These are phyloP conservation scores for Achroia grisella DNA, from an alignment of 1,140 invertebrate species.

Conservation along the genomic window DNA sequence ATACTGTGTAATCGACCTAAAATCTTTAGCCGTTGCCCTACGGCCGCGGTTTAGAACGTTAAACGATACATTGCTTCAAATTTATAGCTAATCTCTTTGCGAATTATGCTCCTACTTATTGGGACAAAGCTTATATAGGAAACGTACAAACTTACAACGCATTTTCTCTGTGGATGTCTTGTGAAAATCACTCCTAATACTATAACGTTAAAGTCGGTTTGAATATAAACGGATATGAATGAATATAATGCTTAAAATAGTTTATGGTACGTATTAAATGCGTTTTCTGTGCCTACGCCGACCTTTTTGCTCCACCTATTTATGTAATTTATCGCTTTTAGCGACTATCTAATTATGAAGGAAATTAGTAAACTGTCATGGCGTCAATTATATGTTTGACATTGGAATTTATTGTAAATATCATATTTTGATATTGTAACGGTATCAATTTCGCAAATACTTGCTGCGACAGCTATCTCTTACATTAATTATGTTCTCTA, in stretches of 20 bases:
- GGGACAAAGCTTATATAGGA: constrained; percentile 8
- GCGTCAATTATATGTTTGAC: too few relatives aligned
- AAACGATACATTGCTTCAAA: constrained; percentile 15
- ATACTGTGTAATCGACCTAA: constrained; percentile 23
- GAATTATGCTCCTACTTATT: constrained; percentile 22
- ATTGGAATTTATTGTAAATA: too few relatives aligned
- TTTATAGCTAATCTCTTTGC: constrained; percentile 22
- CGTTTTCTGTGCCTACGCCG: constrained; percentile 4
- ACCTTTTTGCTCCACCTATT: constrained; percentile 5
- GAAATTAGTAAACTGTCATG: constrained; percentile 4
- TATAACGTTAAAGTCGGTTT: too few relatives aligned
- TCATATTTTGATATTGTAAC: too few relatives aligned
- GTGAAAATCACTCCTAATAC: too few relatives aligned
- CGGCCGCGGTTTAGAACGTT: constrained; percentile 13
- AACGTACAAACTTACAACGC: background rate
- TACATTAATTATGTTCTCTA: too few relatives aligned
- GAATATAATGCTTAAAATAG: too few relatives aligned
- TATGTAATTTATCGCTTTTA: constrained; percentile 5
- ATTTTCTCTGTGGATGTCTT: too few relatives aligned
- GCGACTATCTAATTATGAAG: constrained; percentile 8
- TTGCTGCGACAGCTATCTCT: too few relatives aligned
- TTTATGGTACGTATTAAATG: constrained; percentile 2
- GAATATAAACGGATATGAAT: too few relatives aligned
- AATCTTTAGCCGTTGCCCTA: constrained; percentile 13
- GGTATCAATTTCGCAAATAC: too few relatives aligned